Conservation (phyloP, 2,113 vertebrate genomes). For the Calyptommatus sinebrachiatus region DNA sequence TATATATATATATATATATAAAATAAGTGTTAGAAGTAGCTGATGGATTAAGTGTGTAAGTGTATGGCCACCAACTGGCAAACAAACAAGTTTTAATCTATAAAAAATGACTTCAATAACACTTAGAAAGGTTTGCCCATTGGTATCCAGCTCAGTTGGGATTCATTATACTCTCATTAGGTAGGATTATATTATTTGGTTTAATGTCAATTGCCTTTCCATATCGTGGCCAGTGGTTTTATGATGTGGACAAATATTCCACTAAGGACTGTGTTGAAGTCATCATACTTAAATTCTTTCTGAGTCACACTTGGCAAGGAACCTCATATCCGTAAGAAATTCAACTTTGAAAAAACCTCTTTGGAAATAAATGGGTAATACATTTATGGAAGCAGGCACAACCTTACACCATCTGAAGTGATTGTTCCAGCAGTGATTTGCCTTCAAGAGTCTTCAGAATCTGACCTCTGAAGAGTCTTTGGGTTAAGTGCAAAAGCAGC, state of each 20-base stretch:
- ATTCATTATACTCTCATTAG: constrained; percentile 80
- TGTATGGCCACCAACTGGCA: constrained; percentile 69
- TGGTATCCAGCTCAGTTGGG: constrained; percentile 74
- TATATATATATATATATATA: constrained; percentile 29
- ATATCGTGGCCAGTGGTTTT: constrained; percentile 79
- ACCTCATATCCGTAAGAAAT: constrained; percentile 46
- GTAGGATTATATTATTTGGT: constrained; percentile 78
- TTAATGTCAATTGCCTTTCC: constrained; percentile 77
- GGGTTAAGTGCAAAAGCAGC: constrained; percentile 6
- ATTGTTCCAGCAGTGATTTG: constrained; percentile 6
- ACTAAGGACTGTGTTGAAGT: constrained; percentile 67
- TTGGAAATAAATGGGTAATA: constrained; percentile 54
- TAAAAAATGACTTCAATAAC: constrained; percentile 73
- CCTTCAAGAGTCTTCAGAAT: constrained; percentile 25
- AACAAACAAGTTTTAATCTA: constrained; percentile 63
- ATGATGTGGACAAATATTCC: constrained; percentile 77
- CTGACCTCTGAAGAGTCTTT: neutral
- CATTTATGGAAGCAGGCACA: constrained; percentile 35
- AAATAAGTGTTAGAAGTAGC: constrained; percentile 61
- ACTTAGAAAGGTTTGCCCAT: constrained; percentile 78
- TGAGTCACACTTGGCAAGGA: constrained; percentile 61
- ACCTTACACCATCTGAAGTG: constrained; percentile 6
- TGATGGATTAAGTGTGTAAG: constrained; percentile 56
- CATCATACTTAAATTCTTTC: constrained; percentile 62
- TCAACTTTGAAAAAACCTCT: constrained; percentile 53